Evolutionary conservation across 2,113 vertebrate genomes (phyloP).

Genomic region (Apaloderma vittatum): DNA sequence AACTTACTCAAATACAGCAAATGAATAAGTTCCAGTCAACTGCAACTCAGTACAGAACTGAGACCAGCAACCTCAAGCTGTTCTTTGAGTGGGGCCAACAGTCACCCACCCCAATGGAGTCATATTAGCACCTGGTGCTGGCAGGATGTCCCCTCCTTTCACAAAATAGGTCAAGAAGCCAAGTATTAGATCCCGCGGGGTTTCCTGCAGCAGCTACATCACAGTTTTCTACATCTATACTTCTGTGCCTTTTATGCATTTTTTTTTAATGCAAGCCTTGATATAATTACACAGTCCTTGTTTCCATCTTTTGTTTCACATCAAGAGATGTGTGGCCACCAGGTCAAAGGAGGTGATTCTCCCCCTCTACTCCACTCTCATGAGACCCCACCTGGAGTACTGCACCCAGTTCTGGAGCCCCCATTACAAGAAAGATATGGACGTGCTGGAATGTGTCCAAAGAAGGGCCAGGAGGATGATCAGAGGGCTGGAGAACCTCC

Average conservation of each 20-base stretch:
- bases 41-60: neutral
- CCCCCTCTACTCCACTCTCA: too few species aligned
- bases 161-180: neutral
- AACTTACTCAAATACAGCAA: neutral
- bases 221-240: neutral
- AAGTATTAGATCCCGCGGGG: neutral
- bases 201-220: neutral
- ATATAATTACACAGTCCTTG: neutral
- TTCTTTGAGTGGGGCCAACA: rapidly evolving
- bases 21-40: neutral
- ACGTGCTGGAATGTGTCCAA: too few species aligned
- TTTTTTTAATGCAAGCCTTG: neutral
- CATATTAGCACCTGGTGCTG: neutral
- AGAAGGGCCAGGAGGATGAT: too few species aligned
- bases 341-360: too few species aligned
- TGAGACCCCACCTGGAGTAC: too few species aligned
- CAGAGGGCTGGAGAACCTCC: too few species aligned
- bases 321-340: too few species aligned
- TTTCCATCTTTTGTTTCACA: neutral
- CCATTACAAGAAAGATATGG: too few species aligned
- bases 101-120: neutral
- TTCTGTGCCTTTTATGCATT: neutral
- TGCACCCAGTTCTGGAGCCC: too few species aligned
- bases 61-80: neutral
- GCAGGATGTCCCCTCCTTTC: neutral